phyloP scores from a whole-genome alignment of 1,140 invertebrate species.

The Pogonus chalceus region DNA sequence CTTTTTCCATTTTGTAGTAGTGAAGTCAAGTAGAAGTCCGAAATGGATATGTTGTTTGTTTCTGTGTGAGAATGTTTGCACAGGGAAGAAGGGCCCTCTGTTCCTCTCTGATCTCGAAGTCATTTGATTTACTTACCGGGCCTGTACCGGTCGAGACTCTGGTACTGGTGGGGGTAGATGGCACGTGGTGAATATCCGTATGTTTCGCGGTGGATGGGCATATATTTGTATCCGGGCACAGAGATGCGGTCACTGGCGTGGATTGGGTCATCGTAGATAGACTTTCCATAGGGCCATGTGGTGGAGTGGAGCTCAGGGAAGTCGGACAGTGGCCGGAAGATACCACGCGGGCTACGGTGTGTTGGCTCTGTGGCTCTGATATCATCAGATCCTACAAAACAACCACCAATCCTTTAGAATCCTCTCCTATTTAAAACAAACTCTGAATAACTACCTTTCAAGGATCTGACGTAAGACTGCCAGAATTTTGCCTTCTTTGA shows the following conservation, averaged over 20 bases:
- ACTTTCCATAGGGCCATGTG: constrained; percentile 65
- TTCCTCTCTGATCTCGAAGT: no score
- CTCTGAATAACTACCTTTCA: constrained; percentile 70
- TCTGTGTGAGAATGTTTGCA: background rate
- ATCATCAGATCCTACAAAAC: constrained; percentile 67
- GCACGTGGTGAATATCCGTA: constrained; percentile 78
- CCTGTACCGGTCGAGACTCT: constrained; percentile 64
- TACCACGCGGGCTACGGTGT: constrained; percentile 53
- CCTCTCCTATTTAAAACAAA: no score
- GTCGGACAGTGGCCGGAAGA: constrained; percentile 49
- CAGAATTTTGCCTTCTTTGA: constrained; percentile 87
- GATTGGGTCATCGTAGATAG: constrained; percentile 73
- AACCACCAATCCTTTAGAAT: constrained; percentile 7
- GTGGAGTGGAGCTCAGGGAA: constrained; percentile 51
- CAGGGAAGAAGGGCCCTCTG: background rate
- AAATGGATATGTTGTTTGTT: background rate
- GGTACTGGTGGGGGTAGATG: constrained; percentile 77
- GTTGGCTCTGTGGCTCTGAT: constrained; percentile 72
- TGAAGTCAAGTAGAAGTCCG: background rate
- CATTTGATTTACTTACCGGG: constrained; percentile 63
- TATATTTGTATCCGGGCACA: constrained; percentile 76
- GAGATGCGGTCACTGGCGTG: constrained; percentile 70
- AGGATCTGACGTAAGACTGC: constrained; percentile 81
- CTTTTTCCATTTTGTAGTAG: background rate
- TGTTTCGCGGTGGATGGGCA: constrained; percentile 76